phyloP scores from a whole-genome alignment of 2,888 invertebrate species.

The Priapulus caudatus region DNA sequence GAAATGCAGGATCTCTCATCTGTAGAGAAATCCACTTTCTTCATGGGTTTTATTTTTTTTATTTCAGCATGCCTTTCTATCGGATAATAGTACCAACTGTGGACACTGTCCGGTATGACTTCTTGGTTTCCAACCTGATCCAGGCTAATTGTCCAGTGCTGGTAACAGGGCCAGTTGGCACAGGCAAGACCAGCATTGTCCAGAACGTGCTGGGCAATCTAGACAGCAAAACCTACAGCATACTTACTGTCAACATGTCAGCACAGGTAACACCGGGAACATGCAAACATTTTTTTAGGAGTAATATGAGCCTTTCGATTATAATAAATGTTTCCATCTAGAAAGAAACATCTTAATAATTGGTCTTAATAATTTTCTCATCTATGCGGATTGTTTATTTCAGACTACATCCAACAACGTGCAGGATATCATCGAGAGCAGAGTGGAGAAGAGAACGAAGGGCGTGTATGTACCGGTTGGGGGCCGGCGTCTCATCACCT shows the following conservation, averaged over 20 bases:
- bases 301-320: no score
- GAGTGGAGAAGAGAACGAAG: constrained; percentile 77
- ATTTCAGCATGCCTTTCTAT: constrained; percentile 58
- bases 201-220: constrained; percentile 52
- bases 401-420: constrained; percentile 69
- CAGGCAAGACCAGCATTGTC: constrained; percentile 63
- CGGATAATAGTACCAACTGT: constrained; percentile 73
- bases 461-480: constrained; percentile 66
- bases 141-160: constrained; percentile 55
- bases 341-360: constrained; percentile 11
- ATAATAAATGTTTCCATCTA: no score
- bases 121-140: constrained; percentile 54
- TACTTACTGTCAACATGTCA: constrained; percentile 70
- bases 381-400: constrained; percentile 12
- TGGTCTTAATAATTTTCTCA: constrained; percentile 9
- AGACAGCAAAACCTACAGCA: constrained; percentile 47
- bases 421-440: constrained; percentile 68
- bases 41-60: no score
- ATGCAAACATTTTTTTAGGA: no score
- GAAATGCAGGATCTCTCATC: no score
- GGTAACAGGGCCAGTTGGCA: constrained; percentile 72
- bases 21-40: no score
- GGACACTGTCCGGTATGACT: constrained; percentile 72
- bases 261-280: constrained; percentile 62
- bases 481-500: constrained; percentile 54